Evolutionary conservation across 2,888 invertebrate genomes (phyloP).

Genomic region (Reticulitermes lucifugus): DNA sequence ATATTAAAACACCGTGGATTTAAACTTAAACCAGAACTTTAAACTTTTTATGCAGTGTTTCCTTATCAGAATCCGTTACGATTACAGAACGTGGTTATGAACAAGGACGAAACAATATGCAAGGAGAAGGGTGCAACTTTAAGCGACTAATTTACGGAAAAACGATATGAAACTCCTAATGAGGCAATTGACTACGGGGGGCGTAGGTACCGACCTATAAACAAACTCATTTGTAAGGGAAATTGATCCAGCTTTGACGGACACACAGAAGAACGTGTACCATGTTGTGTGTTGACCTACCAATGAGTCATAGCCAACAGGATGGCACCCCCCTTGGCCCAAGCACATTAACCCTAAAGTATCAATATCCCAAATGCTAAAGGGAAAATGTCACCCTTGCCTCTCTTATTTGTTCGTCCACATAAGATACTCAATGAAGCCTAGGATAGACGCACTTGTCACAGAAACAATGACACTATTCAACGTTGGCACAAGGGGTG

Average conservation of each 20-base stretch:
- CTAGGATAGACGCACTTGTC: background rate
- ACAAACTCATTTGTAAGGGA: background rate
- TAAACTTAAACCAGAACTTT: no score
- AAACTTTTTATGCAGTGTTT: no score
- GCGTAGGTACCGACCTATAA: background rate
- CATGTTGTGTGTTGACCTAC: background rate
- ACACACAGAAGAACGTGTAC: background rate
- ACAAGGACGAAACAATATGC: no score
- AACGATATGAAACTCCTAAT: background rate
- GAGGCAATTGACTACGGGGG: background rate
- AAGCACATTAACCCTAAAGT: background rate
- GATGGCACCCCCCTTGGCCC: background rate
- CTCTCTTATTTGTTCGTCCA: background rate
- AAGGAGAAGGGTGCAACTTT: background rate
- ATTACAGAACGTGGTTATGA: no score
- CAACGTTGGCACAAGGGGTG: no score
- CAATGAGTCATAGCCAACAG: slow-evolving; percentile 2
- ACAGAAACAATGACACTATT: background rate
- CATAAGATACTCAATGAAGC: background rate
- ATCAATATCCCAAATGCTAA: slow-evolving; percentile 6
- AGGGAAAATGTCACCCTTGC: background rate
- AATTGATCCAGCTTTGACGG: background rate
- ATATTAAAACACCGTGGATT: no score
- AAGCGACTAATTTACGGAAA: background rate
- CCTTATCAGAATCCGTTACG: no score